phyloP scores from a whole-genome alignment of 2,888 invertebrate genomes.

The Fragum sueziense region DNA sequence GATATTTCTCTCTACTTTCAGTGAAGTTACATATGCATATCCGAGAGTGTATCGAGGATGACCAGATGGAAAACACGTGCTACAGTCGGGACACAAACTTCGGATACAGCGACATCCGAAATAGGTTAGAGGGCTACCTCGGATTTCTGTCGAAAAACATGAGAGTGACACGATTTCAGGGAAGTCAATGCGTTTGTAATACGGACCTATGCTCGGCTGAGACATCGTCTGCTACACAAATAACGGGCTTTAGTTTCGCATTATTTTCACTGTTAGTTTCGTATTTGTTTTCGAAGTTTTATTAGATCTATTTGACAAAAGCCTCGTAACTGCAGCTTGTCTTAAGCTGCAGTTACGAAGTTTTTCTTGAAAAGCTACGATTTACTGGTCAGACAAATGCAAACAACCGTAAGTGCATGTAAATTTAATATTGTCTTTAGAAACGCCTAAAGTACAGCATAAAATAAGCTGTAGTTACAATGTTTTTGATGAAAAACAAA shows the following conservation, averaged over 20 bases:
- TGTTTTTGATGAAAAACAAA: too few relatives aligned
- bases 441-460: too few relatives aligned
- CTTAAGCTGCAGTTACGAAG: background rate
- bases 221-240: background rate
- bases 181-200: constrained; percentile 14
- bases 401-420: too few relatives aligned
- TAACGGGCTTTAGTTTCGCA: constrained; percentile 5
- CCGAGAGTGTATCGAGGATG: background rate
- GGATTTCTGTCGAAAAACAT: background rate
- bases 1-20: constrained; percentile 8
- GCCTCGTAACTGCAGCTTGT: too few relatives aligned
- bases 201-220: constrained; percentile 2
- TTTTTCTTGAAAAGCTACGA: too few relatives aligned
- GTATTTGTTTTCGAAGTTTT: constrained; percentile 5
- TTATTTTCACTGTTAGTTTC: constrained; percentile 11
- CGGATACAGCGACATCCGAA: constrained; percentile 15
- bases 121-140: background rate
- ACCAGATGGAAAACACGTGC: constrained; percentile 6
- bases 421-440: too few relatives aligned
- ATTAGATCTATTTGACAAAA: too few relatives aligned
- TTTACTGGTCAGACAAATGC: too few relatives aligned
- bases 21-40: constrained; percentile 17
- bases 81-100: background rate
- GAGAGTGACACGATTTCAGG: background rate
- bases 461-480: too few relatives aligned